Evolutionary conservation across 2,888 invertebrate genomes (phyloP), one percentile per base, ranked within the genome.

Genomic region (Actias luna): DNA sequence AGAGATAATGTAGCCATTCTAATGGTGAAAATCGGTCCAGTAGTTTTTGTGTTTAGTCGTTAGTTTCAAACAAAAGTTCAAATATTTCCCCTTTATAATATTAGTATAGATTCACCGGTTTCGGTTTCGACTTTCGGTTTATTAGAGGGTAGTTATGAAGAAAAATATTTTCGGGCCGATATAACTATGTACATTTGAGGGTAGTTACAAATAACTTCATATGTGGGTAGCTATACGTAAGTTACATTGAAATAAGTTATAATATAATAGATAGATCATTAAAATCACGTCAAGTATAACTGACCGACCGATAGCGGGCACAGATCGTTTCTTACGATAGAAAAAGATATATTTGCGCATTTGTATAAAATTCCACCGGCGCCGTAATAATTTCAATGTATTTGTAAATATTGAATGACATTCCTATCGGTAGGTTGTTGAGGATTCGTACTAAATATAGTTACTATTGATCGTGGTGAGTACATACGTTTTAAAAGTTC

Each of bases 351-450:
- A 22, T 50, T 50, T 50, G 10, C 22, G 16, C 3, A 10, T 8
- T 46, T 27, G 4, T 0, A 55, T 46, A 58, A 42, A 14, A 18
- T 29, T 1, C 25, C 18, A 33, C 42, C 25, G 25, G 58, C 57
- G 57, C 29, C 39, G 25, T 62, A n/a, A 12, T 39, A 42, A 31
- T 2, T 61, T 50, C 33, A 60, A 60, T 31, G 31, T 36, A 59
- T 22, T 25, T 84, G 84, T 85, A 83, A 79, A 85, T 84, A 74
- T 77, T 76, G 68, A 75, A 76, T 73, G 77, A 88, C 89, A 89
- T 89, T 89, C 89, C 89, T 87, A 83, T 83, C 73, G 65, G 83
- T 87, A 87, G 82, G 80, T 85, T 81, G 84, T 83, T 86, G 77
- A 83, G 73, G 73, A 80, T 78, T 79, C 76, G 68, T 69, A 78